Base-by-base conservation (phyloP, 1,140 invertebrate genomes). In the Drosophila repleta region DNA sequence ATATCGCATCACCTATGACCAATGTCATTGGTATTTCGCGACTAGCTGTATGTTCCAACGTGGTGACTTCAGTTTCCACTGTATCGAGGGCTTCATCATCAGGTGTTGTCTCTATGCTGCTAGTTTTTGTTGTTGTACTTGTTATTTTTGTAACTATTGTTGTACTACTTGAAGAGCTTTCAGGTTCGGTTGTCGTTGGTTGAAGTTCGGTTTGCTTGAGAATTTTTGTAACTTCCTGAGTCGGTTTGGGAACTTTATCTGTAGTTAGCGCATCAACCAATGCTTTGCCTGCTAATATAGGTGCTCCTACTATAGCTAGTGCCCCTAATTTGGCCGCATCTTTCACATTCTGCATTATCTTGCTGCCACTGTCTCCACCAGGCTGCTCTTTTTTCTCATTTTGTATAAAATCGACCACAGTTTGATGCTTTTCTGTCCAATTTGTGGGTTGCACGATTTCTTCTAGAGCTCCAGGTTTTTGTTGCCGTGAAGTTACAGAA, bases 261-360 rank as follows among this genome's bases (percentile, higher is more conserved):
- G 91, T 92, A 79, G 96, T 96, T 1, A 97, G 94, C 8, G 95
- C 95, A 92, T 97, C 95, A 26, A 95, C 95, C 13, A 97, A 94
- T 49, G 95, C 96, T 92, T 96, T 96, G 43, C 96, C 97, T 53
- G 97, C 96, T 51, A 97, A 90, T 66, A 97, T 93, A 3, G 96
- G 96, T 18, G 95, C 95, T 41, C 95, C 95, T n/a, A 96, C 93
- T 49, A 97, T 92, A 61, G 95, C 95, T 45, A 98, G 85, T 0
- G 98, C 92, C 13, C 97, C 97, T 76, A 97, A 92, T 89, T 98
- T 97, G 2, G 96, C 94, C 35, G 97, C 97, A 80, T 98, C 95
- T 84, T 94, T 95, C 32, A 95, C 93, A 90, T 95, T 93, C 65
- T 90, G 73, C 48, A 89, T 17, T 1, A 90, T 72, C 2, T 74